A percentile compares a stretch with the other conserved stretches of the same genome.
Evolutionary conservation across 2,888 invertebrate genomes (phyloP).

Genomic region (Dorcus hopei): DNA sequence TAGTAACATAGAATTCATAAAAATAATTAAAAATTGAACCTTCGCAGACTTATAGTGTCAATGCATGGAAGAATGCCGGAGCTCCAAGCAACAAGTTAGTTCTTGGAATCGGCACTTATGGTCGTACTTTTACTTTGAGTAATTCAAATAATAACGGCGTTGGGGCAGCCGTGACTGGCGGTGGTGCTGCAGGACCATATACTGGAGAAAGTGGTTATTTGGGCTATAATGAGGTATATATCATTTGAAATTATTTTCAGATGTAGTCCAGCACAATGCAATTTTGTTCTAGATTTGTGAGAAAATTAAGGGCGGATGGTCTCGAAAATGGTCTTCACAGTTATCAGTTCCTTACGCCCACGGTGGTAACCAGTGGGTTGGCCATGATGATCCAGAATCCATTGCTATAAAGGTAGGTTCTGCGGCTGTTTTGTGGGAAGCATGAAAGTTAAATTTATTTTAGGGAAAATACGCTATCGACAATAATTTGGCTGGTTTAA

Average conservation of each 20-base stretch:
- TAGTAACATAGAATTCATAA: no score
- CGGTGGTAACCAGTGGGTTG: slow-evolving; percentile 42
- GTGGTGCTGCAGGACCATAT: slow-evolving; percentile 61
- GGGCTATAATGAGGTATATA: slow-evolving; percentile 67
- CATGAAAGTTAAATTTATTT: no score
- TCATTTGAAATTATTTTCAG: not conserved
- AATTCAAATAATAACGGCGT: slow-evolving; percentile 44
- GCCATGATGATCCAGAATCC: slow-evolving; percentile 44
- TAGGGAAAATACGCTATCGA: no score
- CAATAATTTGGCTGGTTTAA: slow-evolving; percentile 57
- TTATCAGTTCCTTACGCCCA: slow-evolving; percentile 48
- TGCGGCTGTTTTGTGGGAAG: not conserved
- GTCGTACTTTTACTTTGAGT: slow-evolving; percentile 60
- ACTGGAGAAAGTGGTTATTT: slow-evolving; percentile 61
- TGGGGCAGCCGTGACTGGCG: slow-evolving; percentile 54
- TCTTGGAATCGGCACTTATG: slow-evolving; percentile 69
- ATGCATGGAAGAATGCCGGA: slow-evolving; percentile 37
- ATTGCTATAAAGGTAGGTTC: slow-evolving; percentile 39
- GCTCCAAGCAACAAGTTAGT: slow-evolving; percentile 61
- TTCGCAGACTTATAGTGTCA: no score
- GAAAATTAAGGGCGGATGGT: slow-evolving; percentile 8
- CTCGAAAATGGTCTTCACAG: slow-evolving; percentile 28
- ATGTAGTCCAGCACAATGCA: no score
- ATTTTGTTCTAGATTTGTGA: slow-evolving; percentile 32
- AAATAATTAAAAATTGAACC: no score